Evolutionary conservation across 35 echinoderm and acorn worm genomes (phyloP), one percentile per base, ranked within the genome.

Genomic region (Ptychodera flava): DNA sequence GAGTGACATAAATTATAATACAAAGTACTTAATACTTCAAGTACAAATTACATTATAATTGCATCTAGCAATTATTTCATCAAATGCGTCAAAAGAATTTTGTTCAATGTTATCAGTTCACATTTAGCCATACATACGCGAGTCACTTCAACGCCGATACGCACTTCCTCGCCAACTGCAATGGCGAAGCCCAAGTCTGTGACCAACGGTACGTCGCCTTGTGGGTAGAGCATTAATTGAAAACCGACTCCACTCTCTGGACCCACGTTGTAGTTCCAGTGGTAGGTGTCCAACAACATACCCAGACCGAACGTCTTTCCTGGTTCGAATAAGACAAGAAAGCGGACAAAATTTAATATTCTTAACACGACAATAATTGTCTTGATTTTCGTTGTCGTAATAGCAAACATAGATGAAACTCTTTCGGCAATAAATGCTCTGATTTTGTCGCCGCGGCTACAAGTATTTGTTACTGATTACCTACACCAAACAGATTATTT

Each of bases 131-230:
- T 35, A 79, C 0, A 89, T 35, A 91, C 83, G 82, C 85, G 38
- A 36, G 16, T 85, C 38, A 77, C 80, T 34, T 90, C 82, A 1
- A 90, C 31, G 0, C 88, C 83, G 29, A 90, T 64, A 29, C 38
- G 32, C 30, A 34, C 82, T 31, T 85, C 88, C 27, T 81, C 85
- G 31, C 88, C 88, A 16, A 83, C 82, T 6, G 80, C 88, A 12
- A 90, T 77, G 35, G 82, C 88, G 32, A 90, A 85, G 1, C 88
- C 88, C 16, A 90, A 78, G 30, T 84, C 82, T 0, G 82, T 36
- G 1, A 90, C 88, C 15, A 78, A 31, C 1, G 88, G 88, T n/a
- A 85, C 34, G 2, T 90, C 88, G n/a, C 79, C 36, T 33, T 45
- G 82, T 38, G 84, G 64, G 83, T 90, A 83, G 22, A 90, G 16